Base-by-base conservation (phyloP, 2,113 vertebrate species). In the Meriones unguiculatus region DNA sequence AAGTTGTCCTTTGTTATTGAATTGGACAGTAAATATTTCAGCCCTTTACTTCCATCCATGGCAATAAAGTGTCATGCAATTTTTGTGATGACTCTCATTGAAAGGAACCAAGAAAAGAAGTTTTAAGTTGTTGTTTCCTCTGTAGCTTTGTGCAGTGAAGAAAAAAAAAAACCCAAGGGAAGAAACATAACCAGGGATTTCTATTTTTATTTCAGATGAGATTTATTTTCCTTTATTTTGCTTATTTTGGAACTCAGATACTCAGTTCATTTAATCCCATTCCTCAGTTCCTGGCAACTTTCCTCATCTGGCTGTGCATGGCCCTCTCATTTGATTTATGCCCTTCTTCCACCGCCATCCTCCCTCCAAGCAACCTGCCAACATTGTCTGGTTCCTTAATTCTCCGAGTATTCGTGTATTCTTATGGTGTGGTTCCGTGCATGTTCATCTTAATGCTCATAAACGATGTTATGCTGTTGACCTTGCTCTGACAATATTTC, bases 151-250 rank as follows among this genome's bases (percentile, higher is more conserved):
- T 10, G 65, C 20, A 77, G 28, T 41, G 75, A 35, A 81, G 73
- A 64, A 41, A 65, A 70, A 85, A 46, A 54, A 69, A 12, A 28
- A 65, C 10, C 85, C 65, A 54, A 62, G n/a, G 46, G 46, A 87
- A 81, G 64, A 90, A 78, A 84, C 24, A 38, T 57, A 59, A 46
- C 38, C 3, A 32, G 50, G 28, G 22, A 62, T 87, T 84, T 93
- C 62, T 70, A 77, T 87, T 95, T 77, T 88, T 77, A 78, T 88
- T 93, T 91, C 54, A 65, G 54, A 76, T 38, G 76, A 22, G 24
- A 52, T 32, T 80, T 82, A 59, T 86, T 90, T 95, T 81, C 9
- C 78, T 87, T 93, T 93, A 41, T 72, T 92, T 93, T 93, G 35
- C 87, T 93, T 54, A 64, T 64, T 95, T 92, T 78, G 41, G 78